Base-by-base conservation (phyloP, 2,888 invertebrate species). In the Papilio demoleus region DNA sequence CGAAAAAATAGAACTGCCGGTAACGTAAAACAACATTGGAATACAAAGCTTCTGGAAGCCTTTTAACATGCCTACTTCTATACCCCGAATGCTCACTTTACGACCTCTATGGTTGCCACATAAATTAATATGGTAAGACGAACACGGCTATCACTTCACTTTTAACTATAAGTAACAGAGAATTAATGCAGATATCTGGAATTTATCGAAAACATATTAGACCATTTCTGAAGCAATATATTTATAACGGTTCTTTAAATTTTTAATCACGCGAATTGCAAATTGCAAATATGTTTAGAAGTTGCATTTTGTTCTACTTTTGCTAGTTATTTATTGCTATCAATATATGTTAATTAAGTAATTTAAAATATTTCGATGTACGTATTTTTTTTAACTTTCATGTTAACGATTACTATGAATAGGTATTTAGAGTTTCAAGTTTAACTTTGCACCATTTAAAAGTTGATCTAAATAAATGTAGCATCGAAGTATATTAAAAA, bases 271-370 rank as follows among this genome's bases (percentile, higher is more conserved):
- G n/a, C n/a, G 53, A 24, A 27, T 47, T n/a, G 40, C 67, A 34
- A 24, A 56, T 14, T 62, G 67, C 53, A 67, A 56, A 24, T 17
- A 61, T 38, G 31, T 40, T 68, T 36, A 42, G 3, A 40, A 34
- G 31, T 60, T 65, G 65, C 50, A 65, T 64, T 59, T 40, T 53
- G 59, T 65, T 61, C 40, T 31, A 64, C 22, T 61, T 68, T 50
- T 59, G 40, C 11, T 42, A 40, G 34, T 27, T 17, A 38, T 59
- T 63, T 42, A 36, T 63, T 24, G 34, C 45, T 19, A 11, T 58
- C 6, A 27, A 40, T 40, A n/a, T 47, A 34, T 53, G 17, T 64
- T 53, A 64, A 40, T 36, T 53, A 27, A 53, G 27, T 27, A 53
- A 53, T 27, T 53, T 45, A 50, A 67, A 50, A 50, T 40, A 31